phyloP scores from a whole-genome alignment of 1,140 invertebrate species.

The Venustaconcha ellipsiformis region DNA sequence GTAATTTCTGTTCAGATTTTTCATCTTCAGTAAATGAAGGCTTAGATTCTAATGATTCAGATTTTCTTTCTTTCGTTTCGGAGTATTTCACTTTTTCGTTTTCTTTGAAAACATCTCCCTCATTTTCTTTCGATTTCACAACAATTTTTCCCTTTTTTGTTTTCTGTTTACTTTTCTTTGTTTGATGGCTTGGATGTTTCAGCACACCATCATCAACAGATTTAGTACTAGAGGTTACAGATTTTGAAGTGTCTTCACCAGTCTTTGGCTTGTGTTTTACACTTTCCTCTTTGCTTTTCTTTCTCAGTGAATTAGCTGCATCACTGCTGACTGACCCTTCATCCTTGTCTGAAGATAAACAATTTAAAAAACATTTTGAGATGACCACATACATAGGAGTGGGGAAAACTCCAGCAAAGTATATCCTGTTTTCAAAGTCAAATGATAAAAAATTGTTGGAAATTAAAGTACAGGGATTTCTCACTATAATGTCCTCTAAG shows the following conservation, averaged over 20 bases:
- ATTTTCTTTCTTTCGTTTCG: constrained; percentile 9
- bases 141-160: constrained; percentile 14
- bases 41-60: constrained; percentile 3
- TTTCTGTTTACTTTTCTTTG: constrained; percentile 7
- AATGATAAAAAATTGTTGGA: too few relatives aligned
- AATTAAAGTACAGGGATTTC: too few relatives aligned
- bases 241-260: constrained; percentile 3
- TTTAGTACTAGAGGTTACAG: neutral
- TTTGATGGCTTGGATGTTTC: constrained; percentile 1
- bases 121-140: neutral
- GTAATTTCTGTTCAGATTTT: neutral
- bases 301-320: neutral
- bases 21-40: neutral
- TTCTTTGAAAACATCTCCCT: constrained; percentile 7
- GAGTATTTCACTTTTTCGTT: constrained; percentile 24
- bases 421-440: too few relatives aligned
- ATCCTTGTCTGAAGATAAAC: neutral
- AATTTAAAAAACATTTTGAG: too few relatives aligned
- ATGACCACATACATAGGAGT: too few relatives aligned
- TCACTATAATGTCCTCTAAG: too few relatives aligned
- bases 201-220: neutral
- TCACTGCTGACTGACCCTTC: neutral
- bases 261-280: constrained; percentile 8
- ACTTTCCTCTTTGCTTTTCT: constrained; percentile 20
- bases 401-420: too few relatives aligned